Conservation (phyloP, 2,113 vertebrate genomes). For the Halcyon malimbica region DNA sequence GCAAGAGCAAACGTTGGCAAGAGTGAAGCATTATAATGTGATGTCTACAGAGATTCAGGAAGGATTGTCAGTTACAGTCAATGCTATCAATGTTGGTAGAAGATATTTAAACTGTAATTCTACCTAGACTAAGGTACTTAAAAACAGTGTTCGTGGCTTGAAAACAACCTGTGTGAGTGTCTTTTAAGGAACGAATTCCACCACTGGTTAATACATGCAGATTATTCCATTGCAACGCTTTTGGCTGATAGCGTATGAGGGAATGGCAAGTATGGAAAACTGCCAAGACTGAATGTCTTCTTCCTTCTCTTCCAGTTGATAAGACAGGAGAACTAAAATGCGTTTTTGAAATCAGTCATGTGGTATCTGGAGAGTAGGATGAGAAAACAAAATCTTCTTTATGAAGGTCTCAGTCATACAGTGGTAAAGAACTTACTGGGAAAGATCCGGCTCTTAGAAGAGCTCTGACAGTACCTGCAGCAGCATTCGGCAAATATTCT, state of each 20-base stretch:
- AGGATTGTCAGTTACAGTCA: constrained; percentile 42
- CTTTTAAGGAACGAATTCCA: background rate
- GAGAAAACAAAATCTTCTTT: constrained; percentile 42
- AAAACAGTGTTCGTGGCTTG: background rate
- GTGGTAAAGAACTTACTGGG: background rate
- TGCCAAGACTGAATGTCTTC: constrained; percentile 49
- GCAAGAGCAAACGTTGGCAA: constrained; percentile 72
- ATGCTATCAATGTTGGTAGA: constrained; percentile 22
- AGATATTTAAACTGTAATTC: constrained; percentile 36
- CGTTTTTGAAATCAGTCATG: constrained; percentile 37
- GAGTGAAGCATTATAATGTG: constrained; percentile 65
- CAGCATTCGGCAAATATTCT: background rate
- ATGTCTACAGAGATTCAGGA: constrained; percentile 48
- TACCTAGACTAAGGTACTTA: constrained; percentile 37
- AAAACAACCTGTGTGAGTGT: background rate
- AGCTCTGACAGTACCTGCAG: constrained; percentile 6
- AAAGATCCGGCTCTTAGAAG: background rate
- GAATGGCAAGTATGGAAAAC: constrained; percentile 50
- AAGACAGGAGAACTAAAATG: constrained; percentile 37
- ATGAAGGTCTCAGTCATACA: background rate
- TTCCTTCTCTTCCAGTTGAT: constrained; percentile 54
- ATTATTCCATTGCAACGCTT: background rate
- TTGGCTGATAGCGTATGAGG: constrained; percentile 23
- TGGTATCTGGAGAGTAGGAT: constrained; percentile 20
- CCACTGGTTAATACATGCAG: background rate